Conservation (phyloP, 64 coral and sea anemone genomes). For the Stichodactyla mertensii region DNA sequence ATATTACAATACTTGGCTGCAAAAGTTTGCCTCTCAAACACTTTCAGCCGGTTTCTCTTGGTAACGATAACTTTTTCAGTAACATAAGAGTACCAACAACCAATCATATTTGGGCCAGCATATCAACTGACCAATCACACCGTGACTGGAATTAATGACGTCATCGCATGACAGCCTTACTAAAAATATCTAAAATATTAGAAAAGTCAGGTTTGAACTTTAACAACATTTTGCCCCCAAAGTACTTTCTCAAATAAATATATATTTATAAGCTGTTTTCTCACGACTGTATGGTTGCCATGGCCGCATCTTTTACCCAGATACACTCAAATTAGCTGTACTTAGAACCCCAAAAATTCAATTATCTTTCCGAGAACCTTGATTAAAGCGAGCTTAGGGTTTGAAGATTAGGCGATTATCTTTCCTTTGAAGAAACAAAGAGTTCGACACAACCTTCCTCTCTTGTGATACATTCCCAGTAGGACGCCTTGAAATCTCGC, state of each 20-base stretch:
- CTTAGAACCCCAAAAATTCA: neutral
- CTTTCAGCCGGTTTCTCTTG: neutral
- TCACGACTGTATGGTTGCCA: neutral
- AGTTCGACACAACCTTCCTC: conserved; percentile 2
- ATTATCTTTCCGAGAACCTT: neutral
- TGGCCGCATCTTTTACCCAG: neutral
- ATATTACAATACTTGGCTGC: neutral
- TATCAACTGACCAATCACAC: too few species aligned
- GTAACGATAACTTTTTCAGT: too few species aligned
- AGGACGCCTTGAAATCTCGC: neutral
- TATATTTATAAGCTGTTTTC: neutral
- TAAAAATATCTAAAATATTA: neutral
- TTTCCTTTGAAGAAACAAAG: conserved; percentile 7
- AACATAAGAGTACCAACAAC: neutral
- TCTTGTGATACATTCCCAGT: neutral
- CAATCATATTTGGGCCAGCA: neutral
- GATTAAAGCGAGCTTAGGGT: neutral
- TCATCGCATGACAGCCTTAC: too few species aligned
- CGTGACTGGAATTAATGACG: too few species aligned
- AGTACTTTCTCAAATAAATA: too few species aligned
- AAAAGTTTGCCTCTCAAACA: neutral
- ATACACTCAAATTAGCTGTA: conserved; percentile 2
- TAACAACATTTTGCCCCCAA: too few species aligned
- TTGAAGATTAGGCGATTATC: conserved; percentile 8
- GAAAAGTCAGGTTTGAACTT: too few species aligned